Percentiles rank a stretch among this genome's conserved stretches.
Evolutionary conservation across 2,797 vertebrate species (phyloP).

Genomic region (Gambelia wislizenii): DNA sequence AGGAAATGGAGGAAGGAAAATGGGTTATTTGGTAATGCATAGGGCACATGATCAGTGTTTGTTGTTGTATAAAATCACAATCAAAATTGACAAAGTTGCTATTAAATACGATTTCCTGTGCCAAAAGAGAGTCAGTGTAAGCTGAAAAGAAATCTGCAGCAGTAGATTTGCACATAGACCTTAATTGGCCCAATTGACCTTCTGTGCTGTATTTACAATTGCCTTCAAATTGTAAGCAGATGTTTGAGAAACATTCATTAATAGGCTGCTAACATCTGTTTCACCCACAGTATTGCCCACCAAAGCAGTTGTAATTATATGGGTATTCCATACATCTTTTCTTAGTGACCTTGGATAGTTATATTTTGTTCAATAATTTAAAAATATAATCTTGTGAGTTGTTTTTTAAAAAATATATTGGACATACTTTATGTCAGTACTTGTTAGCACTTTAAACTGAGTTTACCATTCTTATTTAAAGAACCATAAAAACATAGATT

Average conservation of each 20-base stretch:
- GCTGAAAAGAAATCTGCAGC: constrained; percentile 82
- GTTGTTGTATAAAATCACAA: constrained; percentile 87
- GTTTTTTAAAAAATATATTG: constrained; percentile 71
- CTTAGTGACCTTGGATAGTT: constrained; percentile 70
- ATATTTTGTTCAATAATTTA: constrained; percentile 71
- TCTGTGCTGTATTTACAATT: constrained; percentile 91
- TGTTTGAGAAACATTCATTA: constrained; percentile 85
- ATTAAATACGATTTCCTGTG: constrained; percentile 89
- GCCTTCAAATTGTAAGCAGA: constrained; percentile 96
- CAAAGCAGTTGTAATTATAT: constrained; percentile 82
- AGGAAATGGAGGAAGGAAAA: constrained; percentile 67
- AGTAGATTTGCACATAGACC: constrained; percentile 90
- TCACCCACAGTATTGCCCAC: constrained; percentile 75
- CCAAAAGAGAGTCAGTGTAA: constrained; percentile 76
- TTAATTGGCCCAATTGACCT: constrained; percentile 96
- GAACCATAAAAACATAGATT: constrained; percentile 27
- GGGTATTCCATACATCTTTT: constrained; percentile 74
- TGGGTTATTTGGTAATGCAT: constrained; percentile 65
- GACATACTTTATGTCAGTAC: constrained; percentile 61
- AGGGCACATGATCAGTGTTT: constrained; percentile 80
- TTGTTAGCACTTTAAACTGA: constrained; percentile 45
- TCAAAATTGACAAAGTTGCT: constrained; percentile 87
- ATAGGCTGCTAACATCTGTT: constrained; percentile 88
- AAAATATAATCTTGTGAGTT: constrained; percentile 67
- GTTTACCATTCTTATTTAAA: constrained; percentile 30